These are phyloP conservation scores for Trigoniulus corallinus DNA, from an alignment of 1,140 invertebrate species.

Conservation along the genomic window DNA sequence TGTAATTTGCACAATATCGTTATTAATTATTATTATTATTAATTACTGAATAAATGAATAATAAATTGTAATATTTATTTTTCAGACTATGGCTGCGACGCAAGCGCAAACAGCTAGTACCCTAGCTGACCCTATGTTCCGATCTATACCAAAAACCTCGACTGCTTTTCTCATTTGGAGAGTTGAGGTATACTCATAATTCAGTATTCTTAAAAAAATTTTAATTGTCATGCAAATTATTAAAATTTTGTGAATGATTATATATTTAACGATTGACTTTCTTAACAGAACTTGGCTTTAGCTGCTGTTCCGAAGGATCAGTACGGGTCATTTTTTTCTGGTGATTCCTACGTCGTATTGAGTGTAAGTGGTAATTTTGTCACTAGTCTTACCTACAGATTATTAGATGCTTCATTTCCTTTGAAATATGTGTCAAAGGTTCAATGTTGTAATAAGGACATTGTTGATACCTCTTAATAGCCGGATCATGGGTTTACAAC, in stretches of 20 bases:
- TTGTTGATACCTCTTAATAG: neutral
- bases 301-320: conserved; percentile 54
- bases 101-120: no score
- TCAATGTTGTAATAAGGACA: neutral
- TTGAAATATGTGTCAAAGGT: neutral
- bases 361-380: conserved; percentile 37
- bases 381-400: neutral
- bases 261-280: neutral
- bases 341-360: conserved; percentile 71
- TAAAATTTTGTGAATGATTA: neutral
- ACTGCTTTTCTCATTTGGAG: neutral
- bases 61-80: no score
- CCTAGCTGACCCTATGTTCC: neutral
- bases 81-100: no score
- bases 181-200: neutral
- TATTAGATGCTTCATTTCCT: no score
- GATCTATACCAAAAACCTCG: neutral
- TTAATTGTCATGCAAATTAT: neutral
- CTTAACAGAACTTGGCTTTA: conserved; percentile 49
- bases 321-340: conserved; percentile 68
- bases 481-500: no score
- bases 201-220: neutral
- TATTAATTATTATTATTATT: no score
- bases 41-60: no score
- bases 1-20: no score